Conservation (phyloP, 92 coral and sea anemone genomes). For the Zoanthus sansibaricus region DNA sequence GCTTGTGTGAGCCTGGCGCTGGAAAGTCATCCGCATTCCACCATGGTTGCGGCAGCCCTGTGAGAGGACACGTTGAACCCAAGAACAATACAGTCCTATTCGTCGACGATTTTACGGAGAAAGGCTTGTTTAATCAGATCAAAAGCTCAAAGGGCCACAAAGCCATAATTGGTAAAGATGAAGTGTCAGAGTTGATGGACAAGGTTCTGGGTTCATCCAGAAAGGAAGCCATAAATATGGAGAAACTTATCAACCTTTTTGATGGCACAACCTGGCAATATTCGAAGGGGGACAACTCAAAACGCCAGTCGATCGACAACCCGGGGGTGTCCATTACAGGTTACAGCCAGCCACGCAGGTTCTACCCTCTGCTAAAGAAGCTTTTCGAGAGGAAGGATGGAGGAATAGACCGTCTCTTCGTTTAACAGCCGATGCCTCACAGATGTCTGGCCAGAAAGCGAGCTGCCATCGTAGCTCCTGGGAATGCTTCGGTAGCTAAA, state of each 20-base stretch:
- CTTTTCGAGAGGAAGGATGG: no score
- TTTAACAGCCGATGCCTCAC: no score
- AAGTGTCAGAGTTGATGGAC: neutral
- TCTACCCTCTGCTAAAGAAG: neutral
- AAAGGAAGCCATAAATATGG: neutral
- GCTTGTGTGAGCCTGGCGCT: conserved; percentile 52
- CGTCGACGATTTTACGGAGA: conserved; percentile 57
- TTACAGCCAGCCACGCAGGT: neutral
- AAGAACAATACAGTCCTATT: conserved; percentile 17
- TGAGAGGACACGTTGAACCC: conserved; percentile 54
- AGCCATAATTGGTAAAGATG: neutral
- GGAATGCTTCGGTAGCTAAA: no score
- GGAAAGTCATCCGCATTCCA: conserved; percentile 66
- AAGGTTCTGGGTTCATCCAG: neutral
- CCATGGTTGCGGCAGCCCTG: conserved; percentile 53
- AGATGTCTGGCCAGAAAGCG: no score
- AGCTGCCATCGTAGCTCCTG: no score
- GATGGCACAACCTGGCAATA: conserved; percentile 17
- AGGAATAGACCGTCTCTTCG: no score
- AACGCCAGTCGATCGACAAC: neutral
- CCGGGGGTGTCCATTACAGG: conserved; percentile 16
- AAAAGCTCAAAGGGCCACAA: neutral
- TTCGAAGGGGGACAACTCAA: neutral
- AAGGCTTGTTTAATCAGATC: neutral
- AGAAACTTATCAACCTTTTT: neutral